Conservation (phyloP, 2,113 vertebrate species). For the Illadopsis cleaveri region DNA sequence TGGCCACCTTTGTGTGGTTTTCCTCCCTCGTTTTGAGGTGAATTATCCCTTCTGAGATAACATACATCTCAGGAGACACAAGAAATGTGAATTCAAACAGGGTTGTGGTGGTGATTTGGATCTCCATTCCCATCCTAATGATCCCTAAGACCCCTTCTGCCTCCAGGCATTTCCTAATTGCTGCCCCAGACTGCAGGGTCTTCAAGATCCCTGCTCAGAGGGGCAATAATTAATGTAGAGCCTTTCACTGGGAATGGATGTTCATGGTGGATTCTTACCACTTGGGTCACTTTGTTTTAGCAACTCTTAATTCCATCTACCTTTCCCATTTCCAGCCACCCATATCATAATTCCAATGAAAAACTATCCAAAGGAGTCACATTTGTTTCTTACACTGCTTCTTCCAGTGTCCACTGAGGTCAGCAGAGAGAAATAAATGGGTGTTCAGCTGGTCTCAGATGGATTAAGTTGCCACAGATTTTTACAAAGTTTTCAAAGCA, state of each 20-base stretch:
- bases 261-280: background rate
- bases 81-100: background rate
- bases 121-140: background rate
- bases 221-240: background rate
- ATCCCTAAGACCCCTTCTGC: background rate
- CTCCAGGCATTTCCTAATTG: background rate
- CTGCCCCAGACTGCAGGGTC: background rate
- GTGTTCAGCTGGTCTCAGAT: background rate
- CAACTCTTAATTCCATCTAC: background rate
- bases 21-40: background rate
- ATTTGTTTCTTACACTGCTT: background rate
- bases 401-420: background rate
- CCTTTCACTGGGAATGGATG: background rate
- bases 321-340: background rate
- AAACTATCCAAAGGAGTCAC: background rate
- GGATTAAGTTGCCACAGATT: background rate
- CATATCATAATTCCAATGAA: background rate
- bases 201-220: background rate
- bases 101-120: background rate
- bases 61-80: background rate
- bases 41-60: background rate
- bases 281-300: background rate
- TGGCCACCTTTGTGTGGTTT: background rate
- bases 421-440: background rate
- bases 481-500: background rate